Evolutionary conservation across 2,113 vertebrate species (phyloP).

Genomic region (Phalacrocorax pelagicus): DNA sequence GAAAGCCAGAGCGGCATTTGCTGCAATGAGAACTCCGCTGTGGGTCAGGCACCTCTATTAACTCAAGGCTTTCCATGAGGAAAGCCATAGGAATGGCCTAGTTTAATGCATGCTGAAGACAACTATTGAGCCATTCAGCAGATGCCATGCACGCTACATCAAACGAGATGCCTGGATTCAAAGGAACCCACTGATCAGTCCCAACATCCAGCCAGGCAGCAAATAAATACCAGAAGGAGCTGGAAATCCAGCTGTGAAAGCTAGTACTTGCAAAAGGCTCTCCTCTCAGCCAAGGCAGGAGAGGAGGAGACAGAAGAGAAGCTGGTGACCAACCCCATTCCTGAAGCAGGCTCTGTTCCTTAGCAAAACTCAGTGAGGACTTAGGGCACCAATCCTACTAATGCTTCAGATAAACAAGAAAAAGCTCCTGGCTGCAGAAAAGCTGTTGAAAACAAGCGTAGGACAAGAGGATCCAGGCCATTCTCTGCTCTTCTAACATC

Average conservation of each 20-base stretch:
- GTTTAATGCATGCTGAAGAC: not conserved
- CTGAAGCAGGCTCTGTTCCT: not conserved
- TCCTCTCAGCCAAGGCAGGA: not conserved
- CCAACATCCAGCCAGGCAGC: not conserved
- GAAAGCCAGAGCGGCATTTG: not conserved
- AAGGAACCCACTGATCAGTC: not conserved
- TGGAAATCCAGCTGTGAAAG: not conserved
- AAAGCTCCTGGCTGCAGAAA: not conserved
- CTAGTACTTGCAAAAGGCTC: not conserved
- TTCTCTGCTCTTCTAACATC: not conserved
- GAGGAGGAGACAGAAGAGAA: not conserved
- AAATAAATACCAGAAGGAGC: not conserved
- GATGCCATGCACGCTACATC: fast-evolving
- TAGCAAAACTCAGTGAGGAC: not conserved
- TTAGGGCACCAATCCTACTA: not conserved
- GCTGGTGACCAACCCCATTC: not conserved
- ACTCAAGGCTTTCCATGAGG: not conserved
- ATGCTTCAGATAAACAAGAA: not conserved
- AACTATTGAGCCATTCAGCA: not conserved
- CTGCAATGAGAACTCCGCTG: not conserved
- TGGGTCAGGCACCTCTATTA: not conserved
- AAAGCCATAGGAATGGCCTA: not conserved
- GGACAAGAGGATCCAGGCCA: not conserved
- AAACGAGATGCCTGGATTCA: not conserved
- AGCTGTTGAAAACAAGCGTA: not conserved